Evolutionary conservation across 1,140 invertebrate species (phyloP).

Genomic region (Helicorthomorpha holstii): DNA sequence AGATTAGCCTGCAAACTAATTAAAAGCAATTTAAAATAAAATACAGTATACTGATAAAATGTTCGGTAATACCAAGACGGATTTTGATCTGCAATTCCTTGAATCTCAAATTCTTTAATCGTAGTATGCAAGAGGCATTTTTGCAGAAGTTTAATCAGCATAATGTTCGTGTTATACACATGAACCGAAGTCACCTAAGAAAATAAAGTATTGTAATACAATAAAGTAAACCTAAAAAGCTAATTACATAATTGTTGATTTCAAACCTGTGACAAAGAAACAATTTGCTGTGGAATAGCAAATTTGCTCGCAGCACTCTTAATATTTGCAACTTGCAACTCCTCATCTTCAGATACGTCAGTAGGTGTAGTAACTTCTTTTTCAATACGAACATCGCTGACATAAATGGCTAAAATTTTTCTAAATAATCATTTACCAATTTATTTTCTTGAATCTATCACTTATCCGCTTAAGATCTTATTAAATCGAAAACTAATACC

Average conservation of each 20-base stretch:
- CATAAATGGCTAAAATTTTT: constrained; percentile 65
- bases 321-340: constrained; percentile 29
- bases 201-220: neutral
- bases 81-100: constrained; percentile 47
- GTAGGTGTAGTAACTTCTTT: constrained; percentile 33
- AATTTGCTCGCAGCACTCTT: constrained; percentile 20
- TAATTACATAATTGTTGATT: neutral
- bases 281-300: constrained; percentile 55
- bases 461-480: constrained; percentile 17
- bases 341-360: too few species aligned
- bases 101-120: constrained; percentile 53
- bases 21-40: constrained; percentile 3
- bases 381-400: constrained; percentile 65
- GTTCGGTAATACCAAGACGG: constrained; percentile 2
- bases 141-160: constrained; percentile 40
- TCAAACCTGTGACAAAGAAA: constrained; percentile 58
- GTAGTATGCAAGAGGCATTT: constrained; percentile 58
- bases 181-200: constrained; percentile 36
- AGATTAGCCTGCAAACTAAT: constrained; percentile 3
- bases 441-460: constrained; percentile 9
- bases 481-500: neutral
- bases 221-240: neutral
- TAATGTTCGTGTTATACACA: constrained; percentile 58
- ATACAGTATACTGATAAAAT: constrained; percentile 9
- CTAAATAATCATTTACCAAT: constrained; percentile 31